Evolutionary conservation across 2,888 invertebrate genomes (phyloP), one percentile per base, ranked within the genome.

Genomic region (Cheilosia variabilis): DNA sequence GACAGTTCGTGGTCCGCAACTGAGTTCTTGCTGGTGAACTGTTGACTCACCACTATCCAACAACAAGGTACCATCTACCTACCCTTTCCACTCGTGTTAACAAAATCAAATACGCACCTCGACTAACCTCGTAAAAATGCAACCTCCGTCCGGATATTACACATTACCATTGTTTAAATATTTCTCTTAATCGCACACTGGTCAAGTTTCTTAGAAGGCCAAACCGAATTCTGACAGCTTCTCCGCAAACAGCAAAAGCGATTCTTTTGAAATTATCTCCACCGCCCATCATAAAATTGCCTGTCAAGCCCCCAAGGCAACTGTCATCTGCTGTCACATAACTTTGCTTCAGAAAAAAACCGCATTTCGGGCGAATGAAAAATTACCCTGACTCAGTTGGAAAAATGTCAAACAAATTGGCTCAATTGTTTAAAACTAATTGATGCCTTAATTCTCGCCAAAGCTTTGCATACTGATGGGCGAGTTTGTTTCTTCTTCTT

Each of bases 271-370:
- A 73, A 78, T 63, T 83, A 69, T 78, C 78, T 41, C 15, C 47
- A 41, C 53, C 65, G 50, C 83, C 58, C 63, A 58, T 79, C 79
- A 65, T 84, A 79, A 84, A 84, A 57, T 84, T 58, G 17, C 0
- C 68, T 37, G 37, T 50, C 69, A 84, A 57, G 41, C 37, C 5
- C 47, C 53, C 41, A 15, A 34, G 52, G 47, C 72, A 69, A 62
- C 79, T 79, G 83, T 83, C 83, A 79, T 45, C 57, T 68, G 55
- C 79, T 69, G 79, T 79, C 83, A 73, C 83, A 83, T 83, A 83
- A 83, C 47, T 79, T 63, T 65, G 7, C 13, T 19, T 62, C 41
- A 31, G 68, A 65, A 52, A 50, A 19, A 58, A 24, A 79, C 69
- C 75, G 65, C 63, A 77, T 45, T 80, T 66, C 37, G 7, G 22